Base-by-base conservation (phyloP, 2,797 vertebrate species). In the Heliangelus exortis region DNA sequence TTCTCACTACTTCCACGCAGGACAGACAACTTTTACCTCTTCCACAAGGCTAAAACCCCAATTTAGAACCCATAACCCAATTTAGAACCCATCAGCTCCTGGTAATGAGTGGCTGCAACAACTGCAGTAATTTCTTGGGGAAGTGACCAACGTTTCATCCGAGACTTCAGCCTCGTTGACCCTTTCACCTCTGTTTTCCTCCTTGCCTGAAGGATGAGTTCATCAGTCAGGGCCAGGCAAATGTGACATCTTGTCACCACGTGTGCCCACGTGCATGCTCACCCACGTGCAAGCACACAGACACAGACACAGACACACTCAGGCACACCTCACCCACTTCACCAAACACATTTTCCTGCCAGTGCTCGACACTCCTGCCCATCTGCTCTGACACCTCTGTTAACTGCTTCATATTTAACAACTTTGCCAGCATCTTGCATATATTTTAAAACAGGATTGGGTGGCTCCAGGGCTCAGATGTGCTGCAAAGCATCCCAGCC, bases 111-210 rank as follows among this genome's bases (percentile, higher is more conserved):
- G 51, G 17, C 75, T 67, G 53, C 92, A 95, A 96, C 83, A 96
- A 97, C 59, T 96, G 89, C 93, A 96, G 93, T 90, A 86, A 96
- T 97, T 97, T 98, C 97, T 97, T 97, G 97, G 41, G 50, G 48
- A 98, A 98, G 95, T 92, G 95, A 91, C 93, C 98, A 97, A 98
- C 98, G 97, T 98, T 98, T 99, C 98, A 98, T 98, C 98, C 98
- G 98, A 97, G 97, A 96, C 89, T 87, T 77, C 95, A 97, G 96
- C 93, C 96, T 87, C 55, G 7, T 41, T 48, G 83, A 68, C 72
- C 91, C 53, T 90, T 90, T 88, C 71, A 93, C 90, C 96, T 96
- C 75, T 86, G 74, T 93, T 96, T 93, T 97, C 90, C 73, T 96
- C 88, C 94, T 97, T 93, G 97, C 97, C 97, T 97, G 95, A 97